Evolutionary conservation across 2,113 vertebrate genomes (phyloP), one percentile per base, ranked within the genome.

Genomic region (Aleadryas rufinucha): DNA sequence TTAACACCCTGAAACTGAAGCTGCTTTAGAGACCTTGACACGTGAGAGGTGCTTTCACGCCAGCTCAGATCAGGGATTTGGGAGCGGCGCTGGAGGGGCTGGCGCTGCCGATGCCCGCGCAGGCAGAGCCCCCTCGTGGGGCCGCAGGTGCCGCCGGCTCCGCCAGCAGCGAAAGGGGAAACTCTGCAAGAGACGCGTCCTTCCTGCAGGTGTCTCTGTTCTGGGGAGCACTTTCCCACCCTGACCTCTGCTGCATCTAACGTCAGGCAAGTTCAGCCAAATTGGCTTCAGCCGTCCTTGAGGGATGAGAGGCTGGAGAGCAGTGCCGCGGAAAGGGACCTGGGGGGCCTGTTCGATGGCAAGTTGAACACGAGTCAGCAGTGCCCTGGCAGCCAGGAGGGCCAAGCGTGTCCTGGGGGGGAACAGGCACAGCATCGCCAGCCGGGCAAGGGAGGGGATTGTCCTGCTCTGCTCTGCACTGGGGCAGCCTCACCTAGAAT

Each of bases 61-160:
- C 57, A 37, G 50, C 17, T 16, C 33, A 22, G 7, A 7, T 3
- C 9, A 7, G 56, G 20, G 26, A 1, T 42, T 14, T 1, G 31
- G 37, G 44, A 80, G 63, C 1, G 27, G 39, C 44, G 4, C 19
- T 42, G 91, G 37, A 10, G n/a, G 61, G 6, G 37, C 0, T 2
- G 57, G 8, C 12, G 53, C 61, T 60, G 14, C 47, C 5, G 5
- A 3, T 70, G 23, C 7, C 85, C 26, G 60, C 0, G 71, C 26
- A 13, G 82, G 75, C 76, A 93, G 88, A 86, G 96, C 88, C 89
- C 88, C 64, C 92, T 95, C 8, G 89, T 89, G 95, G 88, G 64
- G 11, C 17, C n/a, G 47, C 10, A 2, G 7, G 5, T 89, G 12
- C 70, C 30, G 63, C 22, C 2, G 1, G 47, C 60, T 49, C 28